Evolutionary conservation across 2,797 vertebrate species (phyloP).

Genomic region (Semotilus atromaculatus): DNA sequence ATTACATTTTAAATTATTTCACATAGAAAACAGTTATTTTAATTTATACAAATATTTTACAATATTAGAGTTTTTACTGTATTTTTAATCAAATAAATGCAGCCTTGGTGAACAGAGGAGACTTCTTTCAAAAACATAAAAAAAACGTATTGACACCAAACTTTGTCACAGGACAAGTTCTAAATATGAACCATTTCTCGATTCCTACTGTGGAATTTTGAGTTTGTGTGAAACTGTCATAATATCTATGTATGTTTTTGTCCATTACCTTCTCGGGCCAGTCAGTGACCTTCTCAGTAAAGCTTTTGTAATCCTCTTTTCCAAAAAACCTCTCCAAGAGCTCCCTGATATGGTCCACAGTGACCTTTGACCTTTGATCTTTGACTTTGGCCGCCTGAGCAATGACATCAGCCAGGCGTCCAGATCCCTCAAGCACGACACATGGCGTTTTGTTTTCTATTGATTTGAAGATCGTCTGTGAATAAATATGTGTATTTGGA

Average conservation of each 20-base stretch:
- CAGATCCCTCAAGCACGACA: slow-evolving; percentile 92
- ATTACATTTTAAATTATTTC: too few relatives aligned
- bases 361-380: slow-evolving; percentile 81
- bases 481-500: slow-evolving; percentile 14
- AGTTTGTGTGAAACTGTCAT: not conserved
- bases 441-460: slow-evolving; percentile 89
- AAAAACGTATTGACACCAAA: too few relatives aligned
- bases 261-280: slow-evolving; percentile 92
- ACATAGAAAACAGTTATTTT: not conserved
- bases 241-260: not conserved
- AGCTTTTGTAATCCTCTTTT: slow-evolving; percentile 79
- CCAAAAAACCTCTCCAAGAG: slow-evolving; percentile 83
- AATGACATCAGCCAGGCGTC: slow-evolving; percentile 91
- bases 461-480: slow-evolving; percentile 90
- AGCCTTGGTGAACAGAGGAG: too few relatives aligned
- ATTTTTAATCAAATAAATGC: too few relatives aligned
- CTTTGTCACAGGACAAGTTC: too few relatives aligned
- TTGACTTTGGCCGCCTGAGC: slow-evolving; percentile 86
- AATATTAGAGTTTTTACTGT: too few relatives aligned
- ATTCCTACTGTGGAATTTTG: too few relatives aligned
- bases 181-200: too few relatives aligned
- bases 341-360: slow-evolving; percentile 79
- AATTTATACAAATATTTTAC: too few relatives aligned
- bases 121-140: not conserved
- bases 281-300: slow-evolving; percentile 78